Conservation (phyloP, 23 tunicate genomes). For the Trididemnum miniatum region DNA sequence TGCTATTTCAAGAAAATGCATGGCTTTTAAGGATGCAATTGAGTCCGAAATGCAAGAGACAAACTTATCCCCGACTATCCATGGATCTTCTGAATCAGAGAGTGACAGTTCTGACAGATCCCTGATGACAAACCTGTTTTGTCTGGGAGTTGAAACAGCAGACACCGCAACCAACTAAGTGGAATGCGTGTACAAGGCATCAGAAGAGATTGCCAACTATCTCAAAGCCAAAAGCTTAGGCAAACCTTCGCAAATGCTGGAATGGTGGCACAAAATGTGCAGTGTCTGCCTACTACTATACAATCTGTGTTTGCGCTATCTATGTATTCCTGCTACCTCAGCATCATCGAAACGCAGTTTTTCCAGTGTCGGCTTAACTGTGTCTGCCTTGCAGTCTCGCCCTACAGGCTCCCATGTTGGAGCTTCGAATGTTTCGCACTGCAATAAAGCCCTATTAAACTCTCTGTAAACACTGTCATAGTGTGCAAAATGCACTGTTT, state of each 20-base stretch:
- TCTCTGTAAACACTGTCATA: background rate
- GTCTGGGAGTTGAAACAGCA: background rate
- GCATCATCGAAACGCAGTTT: constrained; percentile 35
- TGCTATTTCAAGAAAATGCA: constrained; percentile 2
- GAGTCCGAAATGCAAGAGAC: constrained; percentile 2
- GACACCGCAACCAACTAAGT: background rate
- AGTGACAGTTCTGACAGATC: background rate
- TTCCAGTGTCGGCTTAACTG: constrained; percentile 27
- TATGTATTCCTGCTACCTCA: constrained; percentile 11
- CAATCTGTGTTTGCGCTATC: background rate
- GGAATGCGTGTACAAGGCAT: background rate
- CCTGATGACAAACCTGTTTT: background rate
- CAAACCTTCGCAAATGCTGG: background rate
- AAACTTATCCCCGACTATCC: background rate
- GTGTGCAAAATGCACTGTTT: background rate
- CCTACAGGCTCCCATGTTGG: constrained; percentile 14
- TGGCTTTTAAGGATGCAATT: background rate
- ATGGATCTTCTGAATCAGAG: background rate
- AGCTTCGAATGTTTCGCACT: constrained; percentile 14
- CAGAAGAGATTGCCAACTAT: background rate
- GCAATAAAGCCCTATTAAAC: constrained; percentile 14
- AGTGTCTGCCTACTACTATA: background rate
- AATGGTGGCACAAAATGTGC: background rate
- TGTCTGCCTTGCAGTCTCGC: constrained; percentile 8
- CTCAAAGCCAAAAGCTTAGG: background rate